Evolutionary conservation across 2,888 invertebrate genomes (phyloP).

Genomic region (Polydrusus cervinus): DNA sequence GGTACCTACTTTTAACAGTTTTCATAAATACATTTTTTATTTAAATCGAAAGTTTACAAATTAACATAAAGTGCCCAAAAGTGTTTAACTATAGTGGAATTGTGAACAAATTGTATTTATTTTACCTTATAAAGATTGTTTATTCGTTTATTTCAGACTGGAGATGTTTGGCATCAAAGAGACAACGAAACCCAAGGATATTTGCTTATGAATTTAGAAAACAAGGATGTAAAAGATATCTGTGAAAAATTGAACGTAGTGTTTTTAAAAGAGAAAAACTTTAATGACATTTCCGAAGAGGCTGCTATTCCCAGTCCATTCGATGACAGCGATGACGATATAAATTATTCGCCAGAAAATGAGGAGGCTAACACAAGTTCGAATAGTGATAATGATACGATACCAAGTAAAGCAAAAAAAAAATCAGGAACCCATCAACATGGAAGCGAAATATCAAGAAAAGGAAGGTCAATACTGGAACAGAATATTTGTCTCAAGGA

Average conservation of each 20-base stretch:
- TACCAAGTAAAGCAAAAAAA: slow-evolving; percentile 1
- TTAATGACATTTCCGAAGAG: neutral
- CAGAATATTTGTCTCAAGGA: neutral
- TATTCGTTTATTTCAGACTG: slow-evolving; percentile 17
- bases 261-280: neutral
- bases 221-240: neutral
- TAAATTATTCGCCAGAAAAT: slow-evolving; percentile 7
- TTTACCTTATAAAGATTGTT: slow-evolving; percentile 1
- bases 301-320: neutral
- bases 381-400: neutral
- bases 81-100: neutral
- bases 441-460: neutral
- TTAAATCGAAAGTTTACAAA: slow-evolving; percentile 1
- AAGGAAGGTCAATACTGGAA: neutral
- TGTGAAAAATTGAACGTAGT: neutral
- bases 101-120: slow-evolving; percentile 1
- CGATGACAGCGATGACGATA: slow-evolving; percentile 4
- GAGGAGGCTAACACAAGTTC: neutral
- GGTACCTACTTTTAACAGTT: neutral
- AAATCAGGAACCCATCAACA: neutral
- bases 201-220: slow-evolving; percentile 1
- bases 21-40: neutral
- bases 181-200: neutral
- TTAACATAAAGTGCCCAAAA: slow-evolving; percentile 1
- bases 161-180: slow-evolving; percentile 7